phyloP scores from a whole-genome alignment of 1,140 invertebrate genomes.

The Parapsyche elsis region DNA sequence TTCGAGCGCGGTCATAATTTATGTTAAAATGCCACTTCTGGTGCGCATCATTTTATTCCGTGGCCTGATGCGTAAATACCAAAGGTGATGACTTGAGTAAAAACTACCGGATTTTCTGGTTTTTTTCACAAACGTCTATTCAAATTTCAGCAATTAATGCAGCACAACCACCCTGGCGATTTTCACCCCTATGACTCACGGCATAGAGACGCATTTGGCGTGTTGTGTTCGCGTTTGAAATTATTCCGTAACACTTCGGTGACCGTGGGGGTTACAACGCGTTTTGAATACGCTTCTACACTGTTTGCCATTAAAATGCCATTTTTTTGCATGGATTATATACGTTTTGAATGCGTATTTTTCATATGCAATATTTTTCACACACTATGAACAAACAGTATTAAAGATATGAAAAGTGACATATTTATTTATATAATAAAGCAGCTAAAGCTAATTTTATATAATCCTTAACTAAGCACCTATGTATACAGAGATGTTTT shows the following conservation, averaged over 20 bases:
- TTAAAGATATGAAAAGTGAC: too few relatives aligned
- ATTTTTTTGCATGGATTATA: not conserved
- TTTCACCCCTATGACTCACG: not conserved
- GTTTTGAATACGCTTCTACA: slow-evolving; percentile 10
- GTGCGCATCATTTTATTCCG: slow-evolving; percentile 22
- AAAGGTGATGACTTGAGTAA: slow-evolving; percentile 28
- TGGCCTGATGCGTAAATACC: slow-evolving; percentile 40
- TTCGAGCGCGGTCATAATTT: not conserved
- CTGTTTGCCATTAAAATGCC: not conserved
- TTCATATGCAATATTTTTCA: not conserved
- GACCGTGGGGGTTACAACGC: slow-evolving; percentile 11
- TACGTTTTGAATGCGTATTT: not conserved
- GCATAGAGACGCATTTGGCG: not conserved
- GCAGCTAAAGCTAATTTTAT: too few relatives aligned
- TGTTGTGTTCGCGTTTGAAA: not conserved
- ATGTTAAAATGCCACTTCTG: not conserved
- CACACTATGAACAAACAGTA: not conserved
- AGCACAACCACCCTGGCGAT: not conserved
- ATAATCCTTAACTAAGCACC: too few relatives aligned
- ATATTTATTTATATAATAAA: too few relatives aligned
- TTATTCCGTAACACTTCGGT: slow-evolving; percentile 20
- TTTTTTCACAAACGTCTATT: slow-evolving; percentile 38
- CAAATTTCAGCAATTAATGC: slow-evolving; percentile 28
- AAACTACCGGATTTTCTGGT: slow-evolving; percentile 40
- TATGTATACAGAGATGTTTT: too few relatives aligned